Evolutionary conservation across 1,140 invertebrate genomes (phyloP).

Genomic region (Zaprionus africanus): DNA sequence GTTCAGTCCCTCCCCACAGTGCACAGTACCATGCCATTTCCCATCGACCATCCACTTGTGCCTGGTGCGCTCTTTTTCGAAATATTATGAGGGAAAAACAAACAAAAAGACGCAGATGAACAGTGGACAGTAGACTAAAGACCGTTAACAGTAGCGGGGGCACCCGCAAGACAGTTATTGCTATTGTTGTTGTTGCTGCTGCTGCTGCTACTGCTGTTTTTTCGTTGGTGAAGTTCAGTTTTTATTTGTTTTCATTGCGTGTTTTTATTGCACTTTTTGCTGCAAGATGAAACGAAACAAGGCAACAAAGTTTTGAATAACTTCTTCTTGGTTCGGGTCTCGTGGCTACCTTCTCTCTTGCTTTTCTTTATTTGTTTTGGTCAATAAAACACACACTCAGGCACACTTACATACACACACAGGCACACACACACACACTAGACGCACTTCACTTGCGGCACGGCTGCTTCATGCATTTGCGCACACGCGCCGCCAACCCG

Average conservation of each 20-base stretch:
- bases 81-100: conserved; percentile 53
- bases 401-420: conserved; percentile 16
- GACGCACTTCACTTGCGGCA: conserved; percentile 41
- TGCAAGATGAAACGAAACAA: conserved; percentile 29
- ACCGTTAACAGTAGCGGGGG: background rate
- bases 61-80: conserved; percentile 34
- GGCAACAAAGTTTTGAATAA: conserved; percentile 37
- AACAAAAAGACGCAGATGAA: conserved; percentile 49
- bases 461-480: conserved; percentile 47
- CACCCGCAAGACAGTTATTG: conserved; percentile 6
- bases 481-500: conserved; percentile 44
- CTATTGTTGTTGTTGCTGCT: conserved; percentile 2
- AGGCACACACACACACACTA: conserved; percentile 7
- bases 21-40: conserved; percentile 20
- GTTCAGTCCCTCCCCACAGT: conserved; percentile 9
- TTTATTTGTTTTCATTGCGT: conserved; percentile 6
- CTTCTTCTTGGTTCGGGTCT: conserved; percentile 45
- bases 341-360: conserved; percentile 28
- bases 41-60: conserved; percentile 33
- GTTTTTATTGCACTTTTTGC: conserved; percentile 46
- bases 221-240: conserved; percentile 29
- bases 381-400: conserved; percentile 43
- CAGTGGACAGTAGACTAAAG: conserved; percentile 34
- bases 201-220: background rate
- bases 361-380: conserved; percentile 36